Base-by-base conservation (phyloP, 2,888 invertebrate genomes). In the Eubasilissa splendida region DNA sequence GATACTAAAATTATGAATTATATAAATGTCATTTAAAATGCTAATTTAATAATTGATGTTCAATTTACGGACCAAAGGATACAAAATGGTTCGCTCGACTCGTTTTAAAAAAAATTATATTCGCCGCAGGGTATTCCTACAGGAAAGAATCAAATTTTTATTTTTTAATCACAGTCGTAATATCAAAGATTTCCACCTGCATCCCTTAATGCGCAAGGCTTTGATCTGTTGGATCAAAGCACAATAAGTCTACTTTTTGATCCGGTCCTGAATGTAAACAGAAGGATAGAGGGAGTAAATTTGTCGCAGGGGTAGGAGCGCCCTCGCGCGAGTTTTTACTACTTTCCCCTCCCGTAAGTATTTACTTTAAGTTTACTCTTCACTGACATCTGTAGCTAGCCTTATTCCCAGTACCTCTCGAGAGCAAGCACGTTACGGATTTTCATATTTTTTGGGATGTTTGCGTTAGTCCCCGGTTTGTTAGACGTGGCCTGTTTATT, bases 201-300 rank as follows among this genome's bases (percentile, higher is more conserved):
- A 63, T 63, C 68, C 68, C 50, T 68, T 50, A 14, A 68, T 68
- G 42, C 42, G 42, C 42, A 42, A 42, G 1, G 42, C 42, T 42
- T 42, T 42, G 42, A 42, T 42, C 68, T 50, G 68, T 63, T 50
- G 14, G 68, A 33, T 50, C 68, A 42, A 52, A 68, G 68, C 68
- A 33, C 68, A 50, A 68, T 68, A 50, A 68, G 68, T 68, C 42
- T 50, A 50, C 68, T 50, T 50, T 68, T 68, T 68, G 68, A 68
- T 68, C 68, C 68, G 50, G 68, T 50, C 68, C 68, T 68, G 68
- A 50, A 50, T 68, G 68, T 68, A 68, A 68, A 68, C 68, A 68
- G 50, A 68, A 50, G 68, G 68, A 68, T 50, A 68, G 50, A 68
- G 68, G 68, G 68, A 68, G 68, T 68, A 68, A 68, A 68, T 68